Percentiles rank a stretch among this genome's conserved stretches.
Conservation (phyloP, 2,113 vertebrate species). For the Epinephelus moara region DNA sequence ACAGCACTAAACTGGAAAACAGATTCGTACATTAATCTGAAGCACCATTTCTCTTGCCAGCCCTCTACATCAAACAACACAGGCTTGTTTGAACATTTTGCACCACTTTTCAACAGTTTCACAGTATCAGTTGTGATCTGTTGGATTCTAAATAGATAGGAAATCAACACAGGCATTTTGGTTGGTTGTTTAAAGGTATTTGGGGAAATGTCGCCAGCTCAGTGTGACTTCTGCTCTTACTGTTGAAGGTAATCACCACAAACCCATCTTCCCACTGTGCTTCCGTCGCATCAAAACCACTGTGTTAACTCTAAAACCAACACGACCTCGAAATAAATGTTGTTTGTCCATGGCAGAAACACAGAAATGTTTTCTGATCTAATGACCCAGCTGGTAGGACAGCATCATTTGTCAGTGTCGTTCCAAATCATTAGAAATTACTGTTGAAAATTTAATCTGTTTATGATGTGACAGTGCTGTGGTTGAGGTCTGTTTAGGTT, state of each 20-base stretch:
- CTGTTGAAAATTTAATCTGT: too few species aligned
- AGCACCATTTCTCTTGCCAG: not conserved
- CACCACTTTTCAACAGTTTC: not conserved
- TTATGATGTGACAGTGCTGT: too few species aligned
- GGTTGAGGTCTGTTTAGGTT: too few species aligned
- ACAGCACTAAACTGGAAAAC: not conserved
- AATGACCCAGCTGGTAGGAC: too few species aligned
- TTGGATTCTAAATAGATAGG: not conserved
- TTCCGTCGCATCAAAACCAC: not conserved
- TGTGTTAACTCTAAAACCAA: not conserved
- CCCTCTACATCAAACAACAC: not conserved
- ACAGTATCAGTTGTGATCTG: not conserved
- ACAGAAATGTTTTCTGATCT: not conserved
- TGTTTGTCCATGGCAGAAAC: too few species aligned
- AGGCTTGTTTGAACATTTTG: not conserved
- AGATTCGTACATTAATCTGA: not conserved
- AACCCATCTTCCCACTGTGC: not conserved
- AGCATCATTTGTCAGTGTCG: too few species aligned
- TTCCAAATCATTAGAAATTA: too few species aligned
- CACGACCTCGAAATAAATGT: not conserved
- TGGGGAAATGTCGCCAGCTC: not conserved
- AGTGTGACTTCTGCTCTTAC: not conserved
- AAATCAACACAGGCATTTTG: not conserved
- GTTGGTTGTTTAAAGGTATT: slow-evolving; percentile 1
- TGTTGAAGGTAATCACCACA: not conserved